A percentile compares a stretch with the other conserved stretches of the same genome.
Conservation (phyloP, 2,113 vertebrate genomes). For the Todiramphus chloris region DNA sequence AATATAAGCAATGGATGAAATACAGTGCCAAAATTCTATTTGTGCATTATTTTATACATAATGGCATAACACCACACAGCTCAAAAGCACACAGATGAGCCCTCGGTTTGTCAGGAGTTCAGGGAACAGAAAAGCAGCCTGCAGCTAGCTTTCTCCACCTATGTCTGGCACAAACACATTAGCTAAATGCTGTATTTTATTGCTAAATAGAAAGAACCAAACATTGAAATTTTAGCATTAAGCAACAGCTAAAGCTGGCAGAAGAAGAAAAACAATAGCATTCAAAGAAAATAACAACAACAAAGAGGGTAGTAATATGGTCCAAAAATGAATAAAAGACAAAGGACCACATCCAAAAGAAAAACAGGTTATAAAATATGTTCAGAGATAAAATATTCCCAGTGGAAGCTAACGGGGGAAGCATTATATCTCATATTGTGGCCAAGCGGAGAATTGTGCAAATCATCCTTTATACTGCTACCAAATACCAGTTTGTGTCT, state of each 20-base stretch:
- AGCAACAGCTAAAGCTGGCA: slow-evolving; percentile 21
- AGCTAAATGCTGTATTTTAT: not conserved
- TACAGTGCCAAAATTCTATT: not conserved
- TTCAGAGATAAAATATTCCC: slow-evolving; percentile 42
- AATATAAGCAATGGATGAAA: not conserved
- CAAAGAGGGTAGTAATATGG: not conserved
- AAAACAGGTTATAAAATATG: not conserved
- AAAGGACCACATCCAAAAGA: slow-evolving; percentile 5
- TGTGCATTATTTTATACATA: not conserved
- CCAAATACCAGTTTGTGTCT: not conserved
- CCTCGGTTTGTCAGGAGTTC: not conserved
- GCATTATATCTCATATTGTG: not conserved
- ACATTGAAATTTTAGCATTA: slow-evolving; percentile 10
- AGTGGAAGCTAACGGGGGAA: not conserved
- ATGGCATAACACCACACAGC: not conserved
- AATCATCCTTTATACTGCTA: not conserved
- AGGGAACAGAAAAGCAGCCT: not conserved
- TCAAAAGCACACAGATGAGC: not conserved
- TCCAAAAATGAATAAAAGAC: slow-evolving; percentile 51
- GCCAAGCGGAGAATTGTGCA: not conserved
- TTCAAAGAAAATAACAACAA: not conserved
- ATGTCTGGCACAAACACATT: not conserved
- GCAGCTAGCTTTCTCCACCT: slow-evolving; percentile 18
- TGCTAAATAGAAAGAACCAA: slow-evolving; percentile 1
- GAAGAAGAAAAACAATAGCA: not conserved